These are phyloP conservation scores for Rutpela maculata DNA, from an alignment of 2,888 invertebrate species.

Conservation along the genomic window DNA sequence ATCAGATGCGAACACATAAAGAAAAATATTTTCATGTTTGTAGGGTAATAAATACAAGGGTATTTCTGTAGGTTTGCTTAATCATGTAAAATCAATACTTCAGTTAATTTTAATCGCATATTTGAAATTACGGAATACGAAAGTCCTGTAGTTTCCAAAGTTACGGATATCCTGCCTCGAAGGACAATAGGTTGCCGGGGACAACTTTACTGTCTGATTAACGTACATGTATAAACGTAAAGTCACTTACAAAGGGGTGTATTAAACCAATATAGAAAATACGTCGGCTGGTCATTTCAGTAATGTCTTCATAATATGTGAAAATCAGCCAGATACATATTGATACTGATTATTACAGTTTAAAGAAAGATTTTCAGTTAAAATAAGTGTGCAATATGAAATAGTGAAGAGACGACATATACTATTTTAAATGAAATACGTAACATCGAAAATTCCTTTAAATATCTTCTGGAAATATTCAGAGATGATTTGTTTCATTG, in stretches of 20 bases:
- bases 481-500: no score
- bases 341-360: no score
- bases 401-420: no score
- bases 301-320: no score
- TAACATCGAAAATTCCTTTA: no score
- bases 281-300: background rate
- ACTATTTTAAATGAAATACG: no score
- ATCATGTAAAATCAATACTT: constrained; percentile 3
- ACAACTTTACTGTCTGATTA: background rate
- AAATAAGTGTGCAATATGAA: no score
- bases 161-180: background rate
- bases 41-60: constrained; percentile 1
- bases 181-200: background rate
- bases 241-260: background rate
- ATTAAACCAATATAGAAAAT: background rate
- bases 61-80: background rate
- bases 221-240: background rate
- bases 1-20: constrained; percentile 28
- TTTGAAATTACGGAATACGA: background rate
- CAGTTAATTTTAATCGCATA: background rate
- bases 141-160: background rate
- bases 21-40: constrained; percentile 31
- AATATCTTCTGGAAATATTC: no score
- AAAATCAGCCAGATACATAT: no score
- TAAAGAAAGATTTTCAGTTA: no score